Percentiles rank a stretch among this genome's conserved stretches.
Evolutionary conservation across 2,888 invertebrate species (phyloP).

Genomic region (Glaucopsyche alexis): DNA sequence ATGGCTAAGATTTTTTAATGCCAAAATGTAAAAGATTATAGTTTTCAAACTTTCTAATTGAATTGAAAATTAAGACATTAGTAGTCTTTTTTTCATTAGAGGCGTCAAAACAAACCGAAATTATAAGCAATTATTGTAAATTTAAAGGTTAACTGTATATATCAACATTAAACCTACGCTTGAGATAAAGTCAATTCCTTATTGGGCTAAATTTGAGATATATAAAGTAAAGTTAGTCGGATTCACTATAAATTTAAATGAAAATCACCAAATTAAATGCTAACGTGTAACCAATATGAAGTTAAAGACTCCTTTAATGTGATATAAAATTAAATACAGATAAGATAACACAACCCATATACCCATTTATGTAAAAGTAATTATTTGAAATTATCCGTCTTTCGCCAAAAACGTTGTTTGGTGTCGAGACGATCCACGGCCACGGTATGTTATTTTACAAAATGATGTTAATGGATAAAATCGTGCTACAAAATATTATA

Average conservation of each 20-base stretch:
- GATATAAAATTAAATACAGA: conserved; percentile 21
- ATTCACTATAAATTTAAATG: conserved; percentile 20
- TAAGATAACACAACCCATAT: conserved; percentile 13
- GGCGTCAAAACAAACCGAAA: conserved; percentile 15
- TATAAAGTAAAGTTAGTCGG: conserved; percentile 17
- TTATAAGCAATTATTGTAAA: conserved; percentile 19
- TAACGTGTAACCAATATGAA: conserved; percentile 10
- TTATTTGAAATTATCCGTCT: conserved; percentile 1
- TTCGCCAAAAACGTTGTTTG: not conserved
- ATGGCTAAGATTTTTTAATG: too few relatives aligned
- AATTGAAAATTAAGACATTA: not conserved
- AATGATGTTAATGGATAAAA: not conserved
- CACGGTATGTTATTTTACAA: not conserved
- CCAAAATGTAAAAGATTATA: not conserved
- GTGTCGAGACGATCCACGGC: not conserved
- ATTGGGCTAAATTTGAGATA: conserved; percentile 3
- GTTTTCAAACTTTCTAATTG: not conserved
- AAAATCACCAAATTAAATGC: conserved; percentile 12
- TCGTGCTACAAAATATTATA: too few relatives aligned
- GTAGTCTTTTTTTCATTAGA: not conserved
- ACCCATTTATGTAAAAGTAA: not conserved
- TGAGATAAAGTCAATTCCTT: not conserved
- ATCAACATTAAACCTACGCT: conserved; percentile 19
- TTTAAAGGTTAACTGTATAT: conserved; percentile 20
- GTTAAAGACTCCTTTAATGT: conserved; percentile 9